Percentiles rank a stretch among this genome's conserved stretches.
These are phyloP conservation scores for Lycaon pictus DNA, from an alignment of 2,113 vertebrate genomes.

Conservation along the genomic window DNA sequence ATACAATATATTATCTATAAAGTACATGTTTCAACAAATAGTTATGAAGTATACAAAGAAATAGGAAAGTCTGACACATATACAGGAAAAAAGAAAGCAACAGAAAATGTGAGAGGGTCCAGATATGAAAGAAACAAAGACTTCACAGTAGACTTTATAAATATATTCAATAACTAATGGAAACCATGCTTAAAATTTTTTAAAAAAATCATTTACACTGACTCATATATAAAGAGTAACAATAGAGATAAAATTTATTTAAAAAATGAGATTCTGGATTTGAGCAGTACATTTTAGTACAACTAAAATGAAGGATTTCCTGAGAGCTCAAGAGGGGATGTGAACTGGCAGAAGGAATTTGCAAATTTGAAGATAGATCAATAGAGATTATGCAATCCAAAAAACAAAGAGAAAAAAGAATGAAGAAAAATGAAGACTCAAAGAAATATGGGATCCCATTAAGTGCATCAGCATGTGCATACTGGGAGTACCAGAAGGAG, in stretches of 20 bases:
- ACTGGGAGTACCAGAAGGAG: neutral
- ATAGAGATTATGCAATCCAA: neutral
- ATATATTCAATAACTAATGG: neutral
- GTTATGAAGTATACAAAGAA: neutral
- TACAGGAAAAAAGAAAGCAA: too few species aligned
- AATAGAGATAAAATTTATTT: neutral
- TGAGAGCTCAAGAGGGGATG: neutral
- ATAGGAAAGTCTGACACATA: neutral
- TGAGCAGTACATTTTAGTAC: neutral
- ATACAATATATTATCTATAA: neutral
- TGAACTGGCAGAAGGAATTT: neutral
- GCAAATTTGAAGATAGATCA: neutral
- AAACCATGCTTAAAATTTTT: neutral
- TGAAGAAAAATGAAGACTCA: neutral
- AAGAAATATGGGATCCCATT: neutral
- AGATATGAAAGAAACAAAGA: neutral
- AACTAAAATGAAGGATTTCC: neutral
- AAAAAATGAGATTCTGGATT: neutral
- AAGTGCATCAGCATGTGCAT: neutral
- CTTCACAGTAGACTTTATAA: neutral
- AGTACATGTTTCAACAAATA: neutral
- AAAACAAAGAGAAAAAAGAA: neutral
- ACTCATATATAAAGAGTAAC: neutral
- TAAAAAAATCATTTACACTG: neutral
- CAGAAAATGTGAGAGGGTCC: neutral